Conservation (phyloP, 2,888 invertebrate species). For the Oscheius myriophilus region DNA sequence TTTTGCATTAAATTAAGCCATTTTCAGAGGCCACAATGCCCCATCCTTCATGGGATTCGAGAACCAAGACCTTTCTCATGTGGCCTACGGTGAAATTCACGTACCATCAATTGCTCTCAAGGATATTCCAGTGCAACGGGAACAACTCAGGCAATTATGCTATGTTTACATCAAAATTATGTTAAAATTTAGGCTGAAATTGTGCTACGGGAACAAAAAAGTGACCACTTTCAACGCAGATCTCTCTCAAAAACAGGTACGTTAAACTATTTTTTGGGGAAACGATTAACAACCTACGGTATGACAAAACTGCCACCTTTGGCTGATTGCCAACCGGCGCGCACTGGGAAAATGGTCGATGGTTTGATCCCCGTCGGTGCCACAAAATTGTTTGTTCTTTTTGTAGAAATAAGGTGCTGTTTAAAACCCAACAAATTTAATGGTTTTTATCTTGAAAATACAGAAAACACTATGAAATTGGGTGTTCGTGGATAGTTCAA, state of each 20-base stretch:
- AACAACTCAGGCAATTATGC: constrained; percentile 56
- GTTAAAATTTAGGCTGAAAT: constrained; percentile 52
- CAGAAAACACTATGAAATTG: too few species aligned
- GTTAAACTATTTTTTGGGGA: not conserved
- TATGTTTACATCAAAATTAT: not conserved
- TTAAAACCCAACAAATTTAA: not conserved
- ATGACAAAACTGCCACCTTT: not conserved
- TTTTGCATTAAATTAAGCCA: not conserved
- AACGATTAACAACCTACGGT: not conserved
- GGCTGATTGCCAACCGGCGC: not conserved
- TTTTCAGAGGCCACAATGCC: constrained; percentile 72
- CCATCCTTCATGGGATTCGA: constrained; percentile 71
- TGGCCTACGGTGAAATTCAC: constrained; percentile 60
- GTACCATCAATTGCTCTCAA: constrained; percentile 70
- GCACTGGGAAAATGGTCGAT: not conserved
- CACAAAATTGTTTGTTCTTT: not conserved
- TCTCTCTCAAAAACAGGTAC: constrained; percentile 66
- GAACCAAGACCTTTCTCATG: constrained; percentile 53
- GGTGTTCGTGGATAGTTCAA: too few species aligned
- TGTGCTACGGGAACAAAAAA: constrained; percentile 70
- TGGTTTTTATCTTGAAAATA: not conserved
- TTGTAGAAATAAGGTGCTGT: not conserved
- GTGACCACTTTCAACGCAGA: constrained; percentile 69
- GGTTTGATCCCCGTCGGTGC: not conserved
- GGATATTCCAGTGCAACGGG: constrained; percentile 69